Conservation (phyloP, 2,888 invertebrate species). For the Cheilosia grossa region DNA sequence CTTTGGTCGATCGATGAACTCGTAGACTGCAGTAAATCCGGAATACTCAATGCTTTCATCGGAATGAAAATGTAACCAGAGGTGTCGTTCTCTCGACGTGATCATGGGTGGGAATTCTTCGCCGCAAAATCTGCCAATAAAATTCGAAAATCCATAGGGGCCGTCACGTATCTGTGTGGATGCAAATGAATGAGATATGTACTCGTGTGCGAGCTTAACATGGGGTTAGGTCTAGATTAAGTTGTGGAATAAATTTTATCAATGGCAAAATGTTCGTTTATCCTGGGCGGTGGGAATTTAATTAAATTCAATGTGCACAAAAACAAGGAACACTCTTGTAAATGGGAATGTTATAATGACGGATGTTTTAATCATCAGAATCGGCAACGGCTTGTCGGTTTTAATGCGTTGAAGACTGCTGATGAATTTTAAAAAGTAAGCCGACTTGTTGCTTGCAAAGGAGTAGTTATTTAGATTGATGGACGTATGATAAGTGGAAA, state of each 20-base stretch:
- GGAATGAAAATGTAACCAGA: conserved; percentile 91
- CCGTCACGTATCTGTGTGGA: conserved; percentile 88
- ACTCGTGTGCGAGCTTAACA: neutral
- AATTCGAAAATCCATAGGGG: conserved; percentile 89
- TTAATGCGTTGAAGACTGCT: neutral
- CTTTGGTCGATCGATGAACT: conserved; percentile 86
- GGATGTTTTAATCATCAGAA: neutral
- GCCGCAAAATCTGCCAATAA: conserved; percentile 89
- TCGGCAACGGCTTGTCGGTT: neutral
- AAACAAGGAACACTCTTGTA: neutral
- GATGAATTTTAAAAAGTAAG: neutral
- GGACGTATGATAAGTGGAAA: no score
- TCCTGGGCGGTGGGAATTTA: neutral
- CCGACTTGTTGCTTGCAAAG: neutral
- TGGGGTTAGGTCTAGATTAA: conserved; percentile 54
- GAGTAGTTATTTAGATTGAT: no score
- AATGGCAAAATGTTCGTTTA: conserved; percentile 32
- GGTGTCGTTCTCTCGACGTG: conserved; percentile 88
- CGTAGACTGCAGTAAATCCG: conserved; percentile 91
- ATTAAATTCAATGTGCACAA: neutral
- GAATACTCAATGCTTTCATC: conserved; percentile 91
- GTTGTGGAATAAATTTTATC: conserved; percentile 34
- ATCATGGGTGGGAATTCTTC: conserved; percentile 89
- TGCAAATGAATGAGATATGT: conserved; percentile 1
- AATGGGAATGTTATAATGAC: neutral